Base-by-base conservation (phyloP, 2,797 vertebrate species). In the Threskiornis aethiopicus region DNA sequence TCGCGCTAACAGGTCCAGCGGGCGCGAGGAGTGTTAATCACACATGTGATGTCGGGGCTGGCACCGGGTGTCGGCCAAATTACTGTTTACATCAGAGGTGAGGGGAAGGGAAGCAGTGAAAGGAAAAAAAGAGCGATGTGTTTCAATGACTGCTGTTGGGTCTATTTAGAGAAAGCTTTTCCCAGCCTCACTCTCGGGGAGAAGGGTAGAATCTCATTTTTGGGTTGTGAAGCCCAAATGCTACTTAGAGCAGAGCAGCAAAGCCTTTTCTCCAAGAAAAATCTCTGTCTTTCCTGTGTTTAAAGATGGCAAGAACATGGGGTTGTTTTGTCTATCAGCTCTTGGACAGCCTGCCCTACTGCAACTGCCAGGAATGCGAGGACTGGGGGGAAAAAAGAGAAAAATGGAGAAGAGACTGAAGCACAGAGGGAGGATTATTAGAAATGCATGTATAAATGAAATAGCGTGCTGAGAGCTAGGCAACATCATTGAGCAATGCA, bases 361-460 rank as follows among this genome's bases (percentile, higher is more conserved):
- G 66, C 58, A 87, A 16, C 47, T 84, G 70, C 85, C 87, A 82
- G 79, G 55, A 95, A 80, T 21, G 58, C 1, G 2, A 41, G 66
- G 54, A 25, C 37, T 37, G 62, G n/a, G 64, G 22, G 9, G 5
- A 9, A 9, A 6, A n/a, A 42, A 19, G 15, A 61, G 29, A 49
- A 58, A 92, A 83, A 73, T 12, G 16, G 41, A 89, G 76, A 69
- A 55, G 19, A 84, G 42, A 47, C 19, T 79, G 78, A 87, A 93
- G 83, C 39, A 61, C 37, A 51, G 80, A 84, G 61, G 17, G 35
- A 49, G 49, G 84, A 69, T 94, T 90, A 86, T 94, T 91, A 85
- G 82, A 89, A 92, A 69, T 77, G 83, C 61, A 61, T 57, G 92
- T 83, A 67, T 57, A 94, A 93, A 79, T 88, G 72, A 81, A 94